Base-by-base conservation (phyloP, 2,113 vertebrate species). In the Phalacrocorax carbo region DNA sequence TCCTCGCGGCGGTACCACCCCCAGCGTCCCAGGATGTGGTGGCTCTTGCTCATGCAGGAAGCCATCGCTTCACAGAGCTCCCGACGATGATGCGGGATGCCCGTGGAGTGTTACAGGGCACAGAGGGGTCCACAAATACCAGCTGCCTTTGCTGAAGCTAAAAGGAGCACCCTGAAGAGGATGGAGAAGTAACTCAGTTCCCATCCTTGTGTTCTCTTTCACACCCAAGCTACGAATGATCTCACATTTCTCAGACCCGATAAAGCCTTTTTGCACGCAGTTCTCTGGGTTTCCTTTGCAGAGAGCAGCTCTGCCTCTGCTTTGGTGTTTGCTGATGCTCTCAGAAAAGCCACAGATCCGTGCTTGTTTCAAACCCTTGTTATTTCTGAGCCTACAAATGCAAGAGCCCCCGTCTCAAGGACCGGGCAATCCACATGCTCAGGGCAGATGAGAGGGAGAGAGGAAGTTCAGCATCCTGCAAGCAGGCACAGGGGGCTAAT, bases 181-280 rank as follows among this genome's bases (percentile, higher is more conserved):
- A 40, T 7, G 36, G 71, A 69, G 79, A 49, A 71, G 7, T 16
- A 48, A 48, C 25, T 32, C 32, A 0, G 13, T 26, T 51, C 54
- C 13, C 78, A 26, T 20, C 78, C 42, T 52, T 6, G 0, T 5
- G 11, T 20, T 46, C 55, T 29, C 60, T 29, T 40, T 61, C 54
- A 12, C 2, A 5, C 57, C 72, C 61, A 34, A 36, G 54, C 52
- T 55, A 42, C 38, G 18, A 27, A 14, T 0, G 4, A 40, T 21
- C 42, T 71, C 3, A 0, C 1, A 1, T 44, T 65, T 38, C 70
- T 65, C 57, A n/a, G 42, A n/a, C 26, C 22, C 0, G 3, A 46
- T 11, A 46, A 61, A 71, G 29, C 32, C 51, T 23, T 84, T 66
- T 15, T 22, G 16, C 23, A 9, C 54, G 23, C 46, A 22, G 20